phyloP scores from a whole-genome alignment of 2,888 invertebrate genomes.

The Hyposoter didymator region DNA sequence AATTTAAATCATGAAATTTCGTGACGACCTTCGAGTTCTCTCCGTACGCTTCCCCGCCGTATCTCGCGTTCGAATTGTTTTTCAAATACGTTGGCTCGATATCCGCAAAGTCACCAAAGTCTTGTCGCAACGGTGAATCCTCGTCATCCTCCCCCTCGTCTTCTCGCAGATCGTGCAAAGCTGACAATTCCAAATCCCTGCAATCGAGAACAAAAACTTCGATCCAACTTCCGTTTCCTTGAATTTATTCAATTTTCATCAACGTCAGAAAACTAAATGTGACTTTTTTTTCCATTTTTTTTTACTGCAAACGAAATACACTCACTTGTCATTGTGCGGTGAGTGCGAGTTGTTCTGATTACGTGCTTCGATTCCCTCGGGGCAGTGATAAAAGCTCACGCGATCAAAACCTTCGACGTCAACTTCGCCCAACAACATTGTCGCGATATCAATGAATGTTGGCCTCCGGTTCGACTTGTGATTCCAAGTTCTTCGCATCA shows the following conservation, averaged over 20 bases:
- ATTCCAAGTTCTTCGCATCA: slow-evolving; percentile 98
- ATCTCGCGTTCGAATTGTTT: slow-evolving; percentile 77
- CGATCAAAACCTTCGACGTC: slow-evolving; percentile 86
- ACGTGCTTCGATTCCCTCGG: slow-evolving; percentile 86
- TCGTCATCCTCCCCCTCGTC: slow-evolving; percentile 77
- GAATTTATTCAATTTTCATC: not conserved
- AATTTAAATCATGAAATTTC: slow-evolving; percentile 78
- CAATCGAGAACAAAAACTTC: slow-evolving; percentile 24
- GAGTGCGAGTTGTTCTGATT: slow-evolving; percentile 79
- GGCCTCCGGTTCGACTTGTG: slow-evolving; percentile 92
- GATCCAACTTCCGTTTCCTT: not conserved
- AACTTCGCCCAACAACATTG: slow-evolving; percentile 89
- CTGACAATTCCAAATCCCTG: slow-evolving; percentile 79
- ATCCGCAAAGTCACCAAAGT: slow-evolving; percentile 79
- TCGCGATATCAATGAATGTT: slow-evolving; percentile 93
- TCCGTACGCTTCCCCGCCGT: slow-evolving; percentile 74
- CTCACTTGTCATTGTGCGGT: slow-evolving; percentile 79
- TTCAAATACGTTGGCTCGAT: slow-evolving; percentile 78
- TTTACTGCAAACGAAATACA: slow-evolving; percentile 2
- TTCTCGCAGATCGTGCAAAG: slow-evolving; percentile 78
- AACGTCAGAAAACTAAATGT: too few relatives aligned
- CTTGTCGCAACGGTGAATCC: slow-evolving; percentile 79
- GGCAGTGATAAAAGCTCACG: slow-evolving; percentile 88
- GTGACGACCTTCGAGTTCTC: slow-evolving; percentile 74
- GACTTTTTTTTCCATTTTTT: not conserved